Conservation (phyloP, 2,113 vertebrate species). For the Picathartes gymnocephalus region DNA sequence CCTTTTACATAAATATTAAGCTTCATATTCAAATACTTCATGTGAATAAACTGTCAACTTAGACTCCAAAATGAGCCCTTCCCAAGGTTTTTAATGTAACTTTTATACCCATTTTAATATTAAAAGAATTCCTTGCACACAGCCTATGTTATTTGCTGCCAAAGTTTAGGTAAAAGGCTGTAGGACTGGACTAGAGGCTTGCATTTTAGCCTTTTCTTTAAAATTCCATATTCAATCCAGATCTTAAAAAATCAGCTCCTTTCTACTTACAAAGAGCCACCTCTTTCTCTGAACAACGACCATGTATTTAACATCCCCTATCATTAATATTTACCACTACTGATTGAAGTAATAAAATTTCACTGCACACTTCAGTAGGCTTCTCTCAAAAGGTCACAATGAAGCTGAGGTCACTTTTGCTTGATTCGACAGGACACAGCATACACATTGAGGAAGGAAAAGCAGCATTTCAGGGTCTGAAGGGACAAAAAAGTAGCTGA, state of each 20-base stretch:
- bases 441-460: neutral
- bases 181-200: neutral
- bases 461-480: neutral
- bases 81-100: neutral
- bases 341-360: conserved; percentile 2
- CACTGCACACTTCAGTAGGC: neutral
- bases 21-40: neutral
- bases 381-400: neutral
- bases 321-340: neutral
- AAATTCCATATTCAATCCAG: neutral
- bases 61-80: neutral
- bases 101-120: neutral
- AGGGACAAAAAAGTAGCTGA: neutral
- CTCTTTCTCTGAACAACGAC: neutral
- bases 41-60: neutral
- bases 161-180: neutral
- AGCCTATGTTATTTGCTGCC: neutral
- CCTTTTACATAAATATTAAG: neutral
- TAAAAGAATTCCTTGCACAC: neutral
- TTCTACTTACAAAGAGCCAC: neutral
- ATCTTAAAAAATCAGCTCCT: neutral
- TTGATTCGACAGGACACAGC: neutral
- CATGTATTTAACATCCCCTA: neutral
- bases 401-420: neutral
- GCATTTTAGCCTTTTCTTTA: neutral